phyloP scores from a whole-genome alignment of 2,797 vertebrate species.

The Tarsius wallacei region DNA sequence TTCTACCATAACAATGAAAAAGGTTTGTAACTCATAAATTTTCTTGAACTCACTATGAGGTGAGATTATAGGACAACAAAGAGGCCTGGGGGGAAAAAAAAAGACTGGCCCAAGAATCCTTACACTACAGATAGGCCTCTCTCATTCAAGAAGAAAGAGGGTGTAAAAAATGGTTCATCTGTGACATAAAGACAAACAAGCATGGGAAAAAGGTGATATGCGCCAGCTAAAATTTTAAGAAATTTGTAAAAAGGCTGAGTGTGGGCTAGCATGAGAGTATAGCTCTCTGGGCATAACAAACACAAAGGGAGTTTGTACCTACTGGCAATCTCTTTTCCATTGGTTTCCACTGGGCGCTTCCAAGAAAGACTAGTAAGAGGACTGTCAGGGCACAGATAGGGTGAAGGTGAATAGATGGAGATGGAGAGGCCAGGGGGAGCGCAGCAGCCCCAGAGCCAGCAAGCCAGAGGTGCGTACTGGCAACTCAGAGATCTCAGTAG shows the following conservation, averaged over 20 bases:
- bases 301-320: not conserved
- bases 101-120: not conserved
- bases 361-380: not conserved
- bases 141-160: not conserved
- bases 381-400: too few relatives aligned
- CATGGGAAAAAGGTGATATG: not conserved
- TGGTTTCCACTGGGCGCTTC: not conserved
- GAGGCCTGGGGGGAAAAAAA: constrained; percentile 10
- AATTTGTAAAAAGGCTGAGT: not conserved
- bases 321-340: not conserved
- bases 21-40: not conserved
- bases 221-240: not conserved
- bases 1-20: not conserved
- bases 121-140: too few relatives aligned
- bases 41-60: not conserved
- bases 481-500: too few relatives aligned
- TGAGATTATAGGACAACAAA: not conserved
- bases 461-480: too few relatives aligned
- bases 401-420: too few relatives aligned
- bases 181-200: not conserved
- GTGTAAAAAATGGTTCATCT: not conserved
- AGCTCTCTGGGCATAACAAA: not conserved
- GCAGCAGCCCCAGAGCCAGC: too few relatives aligned
- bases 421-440: too few relatives aligned
- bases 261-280: not conserved